These are phyloP conservation scores for Aspidoscelis tigris DNA, from an alignment of 2,113 vertebrate species.

Conservation along the genomic window DNA sequence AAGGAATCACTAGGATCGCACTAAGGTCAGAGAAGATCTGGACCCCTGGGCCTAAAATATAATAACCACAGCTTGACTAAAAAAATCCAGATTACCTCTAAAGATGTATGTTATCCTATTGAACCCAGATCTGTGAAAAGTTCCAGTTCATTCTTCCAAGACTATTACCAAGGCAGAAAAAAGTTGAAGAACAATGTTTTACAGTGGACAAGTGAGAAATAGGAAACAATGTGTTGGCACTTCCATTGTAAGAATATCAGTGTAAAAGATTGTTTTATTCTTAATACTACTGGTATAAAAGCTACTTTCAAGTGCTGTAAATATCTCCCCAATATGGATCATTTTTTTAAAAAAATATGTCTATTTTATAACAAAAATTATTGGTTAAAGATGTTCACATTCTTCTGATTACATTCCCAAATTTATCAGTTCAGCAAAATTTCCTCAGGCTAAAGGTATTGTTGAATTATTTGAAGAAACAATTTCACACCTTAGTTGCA, in stretches of 20 bases:
- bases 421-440: no score
- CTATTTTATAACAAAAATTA: no score
- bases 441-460: no score
- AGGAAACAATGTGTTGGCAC: background rate
- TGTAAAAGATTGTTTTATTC: background rate
- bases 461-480: no score
- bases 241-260: background rate
- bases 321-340: background rate
- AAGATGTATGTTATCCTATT: constrained; percentile 1
- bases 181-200: fast-evolving
- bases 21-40: background rate
- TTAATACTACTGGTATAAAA: background rate
- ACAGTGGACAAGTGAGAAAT: background rate
- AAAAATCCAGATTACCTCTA: constrained; percentile 28
- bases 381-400: no score
- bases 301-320: background rate
- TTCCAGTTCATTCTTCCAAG: background rate
- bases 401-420: no score
- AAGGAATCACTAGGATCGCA: background rate
- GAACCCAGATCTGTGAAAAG: background rate
- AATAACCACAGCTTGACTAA: constrained; percentile 7
- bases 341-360: background rate
- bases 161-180: background rate
- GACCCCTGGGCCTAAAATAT: background rate
- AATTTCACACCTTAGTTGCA: no score